Base-by-base conservation (phyloP, 2,113 vertebrate species). In the Odobenus rosmarus region DNA sequence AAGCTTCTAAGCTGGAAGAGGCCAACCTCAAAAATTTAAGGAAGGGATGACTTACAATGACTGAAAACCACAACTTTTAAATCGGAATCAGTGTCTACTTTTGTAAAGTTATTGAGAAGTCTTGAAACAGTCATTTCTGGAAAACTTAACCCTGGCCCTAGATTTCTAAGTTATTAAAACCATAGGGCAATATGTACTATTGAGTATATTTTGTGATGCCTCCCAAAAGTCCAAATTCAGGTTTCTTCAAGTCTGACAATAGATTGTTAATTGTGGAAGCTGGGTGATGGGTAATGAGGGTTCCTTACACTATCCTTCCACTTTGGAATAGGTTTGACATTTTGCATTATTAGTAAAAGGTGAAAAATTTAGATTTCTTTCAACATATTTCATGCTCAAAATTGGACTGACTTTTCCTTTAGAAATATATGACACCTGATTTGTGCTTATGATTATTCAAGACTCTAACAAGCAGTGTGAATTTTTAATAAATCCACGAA, bases 401-500 rank as follows among this genome's bases (percentile, higher is more conserved):
- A 85, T 92, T 49, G 85, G 77, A 3, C 18, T 93, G 71, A 82
- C 2, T 90, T 97, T 97, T 96, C 61, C 67, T 96, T 88, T 80
- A n/a, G 55, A 84, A 87, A 80, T 62, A 93, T 36, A 96, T 93
- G 90, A 72, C 53, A 97, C 69, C 4, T 90, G 23, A 81, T 81
- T 96, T 77, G 51, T 64, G 33, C 28, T 88, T 87, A 81, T 42
- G 28, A 87, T 84, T 71, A 96, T 57, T 72, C 69, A 96, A 93
- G 55, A 59, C 13, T 61, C 61, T 57, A 88, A 90, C 7, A 76
- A 88, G 31, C 46, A 88, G 69, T 9, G 36, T 84, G 31, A 42
- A 88, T 61, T 79, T 79, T 69, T 19, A 7, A 90, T 97, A 96
- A 98, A 96, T 97, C 96, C 77, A 98, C 95, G 96, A 98, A 98